phyloP scores from a whole-genome alignment of 2,113 vertebrate genomes.

The Chamaea fasciata region DNA sequence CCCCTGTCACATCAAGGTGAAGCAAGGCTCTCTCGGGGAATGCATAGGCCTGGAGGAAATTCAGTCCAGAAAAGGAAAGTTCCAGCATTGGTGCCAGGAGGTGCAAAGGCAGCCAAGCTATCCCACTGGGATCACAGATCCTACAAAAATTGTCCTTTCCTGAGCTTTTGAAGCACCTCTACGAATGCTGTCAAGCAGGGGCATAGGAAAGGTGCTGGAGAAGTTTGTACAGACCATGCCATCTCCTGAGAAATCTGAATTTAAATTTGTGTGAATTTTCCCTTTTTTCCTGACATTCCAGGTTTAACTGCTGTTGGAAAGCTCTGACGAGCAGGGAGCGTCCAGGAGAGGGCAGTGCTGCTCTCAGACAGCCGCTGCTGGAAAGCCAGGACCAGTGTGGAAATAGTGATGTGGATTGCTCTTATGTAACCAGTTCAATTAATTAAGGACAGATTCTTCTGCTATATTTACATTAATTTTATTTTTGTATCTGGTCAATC shows the following conservation, averaged over 20 bases:
- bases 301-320: neutral
- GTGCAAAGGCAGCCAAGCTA: neutral
- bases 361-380: neutral
- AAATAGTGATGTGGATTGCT: neutral
- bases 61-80: neutral
- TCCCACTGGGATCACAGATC: neutral
- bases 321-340: neutral
- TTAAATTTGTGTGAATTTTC: neutral
- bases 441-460: neutral
- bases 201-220: neutral
- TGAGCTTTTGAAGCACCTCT: neutral
- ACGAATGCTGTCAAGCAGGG: neutral
- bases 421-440: neutral
- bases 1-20: neutral
- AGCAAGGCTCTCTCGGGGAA: neutral
- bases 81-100: neutral
- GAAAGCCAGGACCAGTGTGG: fast-evolving
- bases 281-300: fast-evolving
- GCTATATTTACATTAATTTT: neutral
- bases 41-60: fast-evolving
- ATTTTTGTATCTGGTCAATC: neutral
- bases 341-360: slow-evolving; percentile 29
- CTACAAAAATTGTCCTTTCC: neutral
- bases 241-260: neutral
- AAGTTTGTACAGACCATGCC: neutral